Evolutionary conservation across 2,888 invertebrate species (phyloP).

Genomic region (Penaeus monodon): DNA sequence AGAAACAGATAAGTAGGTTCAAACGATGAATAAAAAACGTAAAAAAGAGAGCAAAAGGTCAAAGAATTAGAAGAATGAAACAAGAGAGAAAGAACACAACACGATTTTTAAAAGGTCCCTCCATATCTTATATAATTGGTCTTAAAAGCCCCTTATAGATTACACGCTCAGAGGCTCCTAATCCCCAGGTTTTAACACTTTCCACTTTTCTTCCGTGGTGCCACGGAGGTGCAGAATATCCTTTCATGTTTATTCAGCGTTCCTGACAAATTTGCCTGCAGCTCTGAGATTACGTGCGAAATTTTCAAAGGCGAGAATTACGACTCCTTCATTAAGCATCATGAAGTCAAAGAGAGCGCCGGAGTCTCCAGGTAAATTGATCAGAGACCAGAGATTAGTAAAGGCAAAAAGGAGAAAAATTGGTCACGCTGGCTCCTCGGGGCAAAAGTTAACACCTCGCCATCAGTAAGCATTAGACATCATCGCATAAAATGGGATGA

Average conservation of each 20-base stretch:
- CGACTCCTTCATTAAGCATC: no score
- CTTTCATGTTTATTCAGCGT: neutral
- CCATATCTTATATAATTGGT: neutral
- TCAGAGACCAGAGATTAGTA: neutral
- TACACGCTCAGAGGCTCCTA: slow-evolving; percentile 8
- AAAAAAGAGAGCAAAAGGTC: no score
- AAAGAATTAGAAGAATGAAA: no score
- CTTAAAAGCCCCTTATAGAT: slow-evolving; percentile 6
- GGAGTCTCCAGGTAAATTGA: no score
- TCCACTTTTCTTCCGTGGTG: neutral
- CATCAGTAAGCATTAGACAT: slow-evolving; percentile 17
- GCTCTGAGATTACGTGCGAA: no score
- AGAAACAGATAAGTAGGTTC: no score
- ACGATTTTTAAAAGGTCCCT: neutral
- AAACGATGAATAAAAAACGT: no score
- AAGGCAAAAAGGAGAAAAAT: neutral
- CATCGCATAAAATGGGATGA: slow-evolving; percentile 35
- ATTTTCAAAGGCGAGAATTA: no score
- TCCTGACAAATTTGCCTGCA: no score
- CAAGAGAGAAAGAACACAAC: no score
- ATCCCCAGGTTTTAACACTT: slow-evolving; percentile 17
- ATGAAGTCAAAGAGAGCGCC: no score
- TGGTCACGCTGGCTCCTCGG: neutral
- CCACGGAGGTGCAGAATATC: neutral
- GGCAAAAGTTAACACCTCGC: slow-evolving; percentile 6